Base-by-base conservation (phyloP, 2,797 vertebrate genomes). In the Coregonus suidteri region DNA sequence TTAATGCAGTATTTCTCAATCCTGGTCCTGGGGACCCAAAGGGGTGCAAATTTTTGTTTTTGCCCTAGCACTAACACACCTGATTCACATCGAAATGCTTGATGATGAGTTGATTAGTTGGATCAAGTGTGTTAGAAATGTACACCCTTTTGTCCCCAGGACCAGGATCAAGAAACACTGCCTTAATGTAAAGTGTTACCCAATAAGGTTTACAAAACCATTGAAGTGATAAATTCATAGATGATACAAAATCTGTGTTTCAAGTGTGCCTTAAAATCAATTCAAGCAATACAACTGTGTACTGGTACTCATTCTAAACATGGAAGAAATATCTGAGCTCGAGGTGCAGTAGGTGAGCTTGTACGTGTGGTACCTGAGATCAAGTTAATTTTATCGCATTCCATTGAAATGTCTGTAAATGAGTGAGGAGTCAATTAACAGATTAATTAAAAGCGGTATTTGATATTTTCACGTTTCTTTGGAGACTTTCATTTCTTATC, bases 391-490 rank as follows among this genome's bases (percentile, higher is more conserved):
- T n/a, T 3, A 79, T 68, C 68, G n/a, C 71, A 20, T 34, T 79
- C 72, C 47, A 70, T 76, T 18, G 35, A 65, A 76, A 75, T 84
- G 80, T 52, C 18, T 74, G 4, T 52, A 62, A 62, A 41, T 64
- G 34, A 14, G 31, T 14, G 59, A 35, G 7, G 59, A 62, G 18
- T n/a, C 6, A 6, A 62, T 20, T n/a, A 20, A 62, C 41, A 71
- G 41, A n/a, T 47, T 13, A 52, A 51, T 25, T 3, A 83, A 81
- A 83, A 81, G 84, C 81, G 67, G 76, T 16, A 83, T 87, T 73
- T 74, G 59, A 37, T 4, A 52, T 65, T 76, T 91, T 88, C 91
- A 90, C 89, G 91, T 92, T 89, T 59, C 90, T 66, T 66, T 34
- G 56, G 56, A 66, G 65, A 66, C 4, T 66, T 79, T 85, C 85